Evolutionary conservation across 2,888 invertebrate genomes (phyloP), one percentile per base, ranked within the genome.

Genomic region (Lobophora halterata): DNA sequence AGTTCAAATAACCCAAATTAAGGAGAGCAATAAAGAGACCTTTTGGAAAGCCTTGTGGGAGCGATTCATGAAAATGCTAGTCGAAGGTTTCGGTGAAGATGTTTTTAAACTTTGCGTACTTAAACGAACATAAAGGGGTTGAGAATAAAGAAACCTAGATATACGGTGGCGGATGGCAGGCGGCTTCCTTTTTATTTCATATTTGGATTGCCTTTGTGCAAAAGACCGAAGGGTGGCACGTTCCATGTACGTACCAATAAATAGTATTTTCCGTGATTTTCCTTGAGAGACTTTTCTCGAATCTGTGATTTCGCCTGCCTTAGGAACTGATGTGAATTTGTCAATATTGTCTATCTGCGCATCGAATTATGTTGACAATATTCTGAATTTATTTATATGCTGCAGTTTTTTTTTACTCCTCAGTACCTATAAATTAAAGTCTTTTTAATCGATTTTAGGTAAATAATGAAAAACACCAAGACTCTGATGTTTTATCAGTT

Each of bases 1-100:
- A 77, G 71, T 78, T 76, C 71, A 75, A 77, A 77, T 77, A 77
- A 73, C 74, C 74, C 62, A 72, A 78, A 79, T 77, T 76, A 79
- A 79, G 72, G 71, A 67, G 62, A 62, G 70, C 71, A 75, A 77
- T 78, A 77, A 78, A 76, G 69, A 65, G 72, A 73, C 76, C 78
- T 71, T 75, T 73, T 58, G 65, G 60, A 71, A 72, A 70, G 68
- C 71, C 76, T 75, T 76, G 69, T 65, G 75, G 78, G 76, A 75
- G 67, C 72, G 59, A 77, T 81, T 79, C 75, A 70, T 71, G 76
- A 66, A 71, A 78, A 79, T 69, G 71, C 69, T 65, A 63, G 67
- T 61, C 62, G 67, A 68, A 72, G 61, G 66, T 67, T 66, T 56
- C 61, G 51, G 61, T 69, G 59, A 75, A 76, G 72, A 76, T 73